Conservation (phyloP, 64 coral and sea anemone genomes). For the Montipora cactus region DNA sequence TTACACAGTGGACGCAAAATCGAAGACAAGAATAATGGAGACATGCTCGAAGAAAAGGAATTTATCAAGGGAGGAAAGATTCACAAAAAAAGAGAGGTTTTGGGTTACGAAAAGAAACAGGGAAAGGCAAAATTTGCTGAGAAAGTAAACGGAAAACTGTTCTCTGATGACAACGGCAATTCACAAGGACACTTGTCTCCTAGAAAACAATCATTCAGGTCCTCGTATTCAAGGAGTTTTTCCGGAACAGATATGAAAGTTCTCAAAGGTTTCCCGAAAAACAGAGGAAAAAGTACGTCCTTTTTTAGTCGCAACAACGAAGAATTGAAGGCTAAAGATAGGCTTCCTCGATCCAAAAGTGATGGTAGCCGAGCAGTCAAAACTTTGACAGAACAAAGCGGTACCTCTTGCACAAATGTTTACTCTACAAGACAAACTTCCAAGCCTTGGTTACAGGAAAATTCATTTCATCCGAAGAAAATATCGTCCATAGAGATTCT, state of each 20-base stretch:
- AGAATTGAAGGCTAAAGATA: neutral
- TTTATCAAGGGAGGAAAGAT: neutral
- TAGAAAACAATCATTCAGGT: neutral
- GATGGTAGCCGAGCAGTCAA: neutral
- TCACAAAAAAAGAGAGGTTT: neutral
- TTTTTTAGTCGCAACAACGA: neutral
- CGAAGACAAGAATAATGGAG: neutral
- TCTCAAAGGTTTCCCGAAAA: neutral
- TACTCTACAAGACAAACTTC: neutral
- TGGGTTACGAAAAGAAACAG: neutral
- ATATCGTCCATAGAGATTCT: constrained; percentile 4
- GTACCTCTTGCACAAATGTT: neutral
- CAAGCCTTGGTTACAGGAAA: neutral
- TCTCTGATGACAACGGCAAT: neutral
- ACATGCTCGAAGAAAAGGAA: neutral
- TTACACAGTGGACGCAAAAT: neutral
- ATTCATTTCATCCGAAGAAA: neutral
- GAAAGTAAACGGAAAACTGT: neutral
- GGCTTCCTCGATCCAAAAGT: constrained; percentile 18
- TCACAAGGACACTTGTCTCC: neutral
- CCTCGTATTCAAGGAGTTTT: constrained; percentile 3
- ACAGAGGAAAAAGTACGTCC: neutral
- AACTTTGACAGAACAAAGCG: neutral
- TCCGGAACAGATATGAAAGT: neutral
- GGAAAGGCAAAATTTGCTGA: neutral